Percentiles rank a stretch among this genome's conserved stretches.
These are phyloP conservation scores for Tetropium fuscum DNA, from an alignment of 2,888 invertebrate genomes.

Conservation along the genomic window DNA sequence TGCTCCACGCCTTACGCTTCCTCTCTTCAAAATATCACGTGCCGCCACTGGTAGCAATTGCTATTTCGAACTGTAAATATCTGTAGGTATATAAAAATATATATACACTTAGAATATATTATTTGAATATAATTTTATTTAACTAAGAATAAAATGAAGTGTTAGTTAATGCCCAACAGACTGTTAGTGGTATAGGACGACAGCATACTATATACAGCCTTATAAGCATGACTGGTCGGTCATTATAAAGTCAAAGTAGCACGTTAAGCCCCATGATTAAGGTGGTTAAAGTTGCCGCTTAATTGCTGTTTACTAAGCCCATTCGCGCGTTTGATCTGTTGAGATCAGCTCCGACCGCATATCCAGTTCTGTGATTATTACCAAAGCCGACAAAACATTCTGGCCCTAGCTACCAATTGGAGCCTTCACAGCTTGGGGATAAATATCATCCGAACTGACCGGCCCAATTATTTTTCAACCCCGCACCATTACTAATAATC, in stretches of 20 bases:
- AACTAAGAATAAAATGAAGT: not conserved
- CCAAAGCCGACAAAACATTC: constrained; percentile 61
- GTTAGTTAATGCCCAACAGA: constrained; percentile 1
- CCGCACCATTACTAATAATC: constrained; percentile 36
- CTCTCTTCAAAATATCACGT: too few relatives aligned
- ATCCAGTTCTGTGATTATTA: constrained; percentile 65
- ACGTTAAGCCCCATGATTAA: constrained; percentile 65
- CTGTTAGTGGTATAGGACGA: constrained; percentile 4
- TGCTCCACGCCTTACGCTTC: too few relatives aligned
- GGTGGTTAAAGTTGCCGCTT: constrained; percentile 66
- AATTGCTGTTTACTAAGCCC: constrained; percentile 66
- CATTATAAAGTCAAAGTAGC: constrained; percentile 66
- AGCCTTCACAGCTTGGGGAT: constrained; percentile 59
- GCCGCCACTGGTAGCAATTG: too few relatives aligned
- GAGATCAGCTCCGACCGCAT: constrained; percentile 61
- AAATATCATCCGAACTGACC: constrained; percentile 61
- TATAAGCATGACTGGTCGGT: constrained; percentile 62
- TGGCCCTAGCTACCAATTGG: constrained; percentile 64
- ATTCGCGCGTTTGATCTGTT: constrained; percentile 66
- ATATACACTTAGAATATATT: too few relatives aligned
- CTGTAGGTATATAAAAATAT: too few relatives aligned
- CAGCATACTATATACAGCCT: constrained; percentile 44
- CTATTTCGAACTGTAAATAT: too few relatives aligned
- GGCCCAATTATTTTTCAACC: constrained; percentile 60
- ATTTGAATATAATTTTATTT: not conserved